A percentile compares a stretch with the other conserved stretches of the same genome.
Conservation (phyloP, 2,888 invertebrate species). For the Heteromurus nitidus region DNA sequence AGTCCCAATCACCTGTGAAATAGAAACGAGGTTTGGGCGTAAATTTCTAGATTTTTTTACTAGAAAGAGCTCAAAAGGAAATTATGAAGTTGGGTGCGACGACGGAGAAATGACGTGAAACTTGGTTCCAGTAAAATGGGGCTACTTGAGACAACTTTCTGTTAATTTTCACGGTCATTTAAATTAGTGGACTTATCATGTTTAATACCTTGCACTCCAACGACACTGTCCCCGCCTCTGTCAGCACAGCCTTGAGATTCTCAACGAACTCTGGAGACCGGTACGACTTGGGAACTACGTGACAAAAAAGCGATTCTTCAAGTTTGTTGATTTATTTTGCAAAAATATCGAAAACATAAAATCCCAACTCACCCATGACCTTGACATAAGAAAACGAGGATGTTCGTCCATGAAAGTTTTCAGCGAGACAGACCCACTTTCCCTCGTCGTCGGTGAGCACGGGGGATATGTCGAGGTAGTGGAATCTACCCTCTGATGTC, state of each 20-base stretch:
- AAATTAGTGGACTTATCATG: no score
- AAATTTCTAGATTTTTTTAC: no score
- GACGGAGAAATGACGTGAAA: no score
- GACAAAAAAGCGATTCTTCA: no score
- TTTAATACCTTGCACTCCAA: conserved; percentile 85
- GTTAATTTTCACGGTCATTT: no score
- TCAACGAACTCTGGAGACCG: conserved; percentile 91
- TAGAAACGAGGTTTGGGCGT: no score
- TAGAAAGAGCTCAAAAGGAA: no score
- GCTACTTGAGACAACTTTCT: no score
- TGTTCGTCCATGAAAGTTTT: conserved; percentile 85
- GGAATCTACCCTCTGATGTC: conserved; percentile 85
- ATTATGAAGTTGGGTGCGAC: no score
- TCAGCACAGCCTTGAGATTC: conserved; percentile 87
- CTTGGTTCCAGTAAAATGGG: no score
- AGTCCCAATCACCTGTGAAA: conserved; percentile 86
- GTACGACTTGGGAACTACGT: conserved; percentile 89
- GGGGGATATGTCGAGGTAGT: conserved; percentile 88
- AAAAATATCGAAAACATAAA: not conserved
- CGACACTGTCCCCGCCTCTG: conserved; percentile 91
- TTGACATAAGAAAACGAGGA: conserved; percentile 85
- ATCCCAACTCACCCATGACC: conserved; percentile 80
- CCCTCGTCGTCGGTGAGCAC: conserved; percentile 89
- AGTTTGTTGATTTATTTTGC: no score
- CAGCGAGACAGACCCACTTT: conserved; percentile 89